These are phyloP conservation scores for Diarsia rubi DNA, from an alignment of 2,888 invertebrate species.

Conservation along the genomic window DNA sequence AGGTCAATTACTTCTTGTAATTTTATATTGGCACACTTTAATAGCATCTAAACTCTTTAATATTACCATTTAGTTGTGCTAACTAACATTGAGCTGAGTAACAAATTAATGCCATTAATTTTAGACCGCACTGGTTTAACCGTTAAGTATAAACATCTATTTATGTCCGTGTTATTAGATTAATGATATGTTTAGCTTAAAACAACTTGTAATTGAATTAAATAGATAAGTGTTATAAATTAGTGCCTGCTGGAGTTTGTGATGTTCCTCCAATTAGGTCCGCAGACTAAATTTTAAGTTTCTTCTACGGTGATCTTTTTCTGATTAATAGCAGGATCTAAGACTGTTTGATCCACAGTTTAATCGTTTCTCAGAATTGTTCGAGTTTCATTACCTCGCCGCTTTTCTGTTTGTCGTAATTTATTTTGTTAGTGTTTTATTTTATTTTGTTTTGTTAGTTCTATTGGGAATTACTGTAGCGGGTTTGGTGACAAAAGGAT, in stretches of 20 bases:
- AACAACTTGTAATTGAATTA: constrained; percentile 27
- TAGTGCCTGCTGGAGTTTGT: neutral
- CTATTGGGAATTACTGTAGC: neutral
- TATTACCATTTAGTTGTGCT: neutral
- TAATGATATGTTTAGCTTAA: constrained; percentile 28
- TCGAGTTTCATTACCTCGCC: neutral
- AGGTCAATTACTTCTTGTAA: constrained; percentile 28
- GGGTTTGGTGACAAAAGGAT: neutral
- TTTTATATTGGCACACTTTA: constrained; percentile 25
- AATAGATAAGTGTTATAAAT: neutral
- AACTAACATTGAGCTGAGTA: constrained; percentile 19
- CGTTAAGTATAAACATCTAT: neutral
- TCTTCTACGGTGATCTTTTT: neutral
- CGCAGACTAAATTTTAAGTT: neutral
- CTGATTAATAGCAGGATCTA: neutral
- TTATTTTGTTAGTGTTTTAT: no score
- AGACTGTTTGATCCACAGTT: neutral
- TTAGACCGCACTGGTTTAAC: constrained; percentile 10
- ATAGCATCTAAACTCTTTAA: constrained; percentile 3
- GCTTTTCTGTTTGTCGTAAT: neutral
- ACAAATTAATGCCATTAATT: neutral
- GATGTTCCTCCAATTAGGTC: neutral
- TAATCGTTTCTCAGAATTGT: neutral
- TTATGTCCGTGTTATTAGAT: constrained; percentile 10
- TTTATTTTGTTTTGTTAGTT: no score